These are phyloP conservation scores for Papilio polyxenes DNA, from an alignment of 1,140 invertebrate genomes.

Conservation along the genomic window DNA sequence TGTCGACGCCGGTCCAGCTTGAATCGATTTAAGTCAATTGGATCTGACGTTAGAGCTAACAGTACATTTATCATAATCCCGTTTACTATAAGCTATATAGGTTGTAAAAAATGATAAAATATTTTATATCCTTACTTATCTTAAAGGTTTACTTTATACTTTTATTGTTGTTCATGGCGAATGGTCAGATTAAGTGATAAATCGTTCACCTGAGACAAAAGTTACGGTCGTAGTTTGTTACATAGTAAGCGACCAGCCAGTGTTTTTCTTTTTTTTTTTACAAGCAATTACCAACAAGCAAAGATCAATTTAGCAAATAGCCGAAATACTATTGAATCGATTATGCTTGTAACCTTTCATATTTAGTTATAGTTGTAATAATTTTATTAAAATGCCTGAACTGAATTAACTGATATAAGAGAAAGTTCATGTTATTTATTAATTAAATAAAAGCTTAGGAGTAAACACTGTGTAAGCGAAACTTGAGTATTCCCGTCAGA, in stretches of 20 bases:
- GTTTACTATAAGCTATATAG: background rate
- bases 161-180: too few relatives aligned
- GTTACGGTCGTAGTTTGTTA: too few relatives aligned
- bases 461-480: slow-evolving; percentile 3
- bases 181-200: too few relatives aligned
- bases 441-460: slow-evolving; percentile 10
- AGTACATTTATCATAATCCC: slow-evolving; percentile 21
- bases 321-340: too few relatives aligned
- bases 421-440: background rate
- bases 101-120: background rate
- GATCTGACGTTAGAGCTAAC: slow-evolving; percentile 26
- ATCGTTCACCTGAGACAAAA: too few relatives aligned
- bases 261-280: too few relatives aligned
- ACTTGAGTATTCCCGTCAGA: slow-evolving; percentile 10
- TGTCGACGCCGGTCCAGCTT: slow-evolving; percentile 16
- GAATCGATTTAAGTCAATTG: slow-evolving; percentile 18
- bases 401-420: background rate
- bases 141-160: too few relatives aligned
- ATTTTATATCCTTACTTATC: background rate
- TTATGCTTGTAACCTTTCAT: too few relatives aligned
- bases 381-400: background rate
- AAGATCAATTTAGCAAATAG: too few relatives aligned
- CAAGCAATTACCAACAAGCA: too few relatives aligned
- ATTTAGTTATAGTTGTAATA: too few relatives aligned
- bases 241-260: too few relatives aligned